These are phyloP conservation scores for Allobates femoralis DNA, from an alignment of 2,797 vertebrate species.

Conservation along the genomic window DNA sequence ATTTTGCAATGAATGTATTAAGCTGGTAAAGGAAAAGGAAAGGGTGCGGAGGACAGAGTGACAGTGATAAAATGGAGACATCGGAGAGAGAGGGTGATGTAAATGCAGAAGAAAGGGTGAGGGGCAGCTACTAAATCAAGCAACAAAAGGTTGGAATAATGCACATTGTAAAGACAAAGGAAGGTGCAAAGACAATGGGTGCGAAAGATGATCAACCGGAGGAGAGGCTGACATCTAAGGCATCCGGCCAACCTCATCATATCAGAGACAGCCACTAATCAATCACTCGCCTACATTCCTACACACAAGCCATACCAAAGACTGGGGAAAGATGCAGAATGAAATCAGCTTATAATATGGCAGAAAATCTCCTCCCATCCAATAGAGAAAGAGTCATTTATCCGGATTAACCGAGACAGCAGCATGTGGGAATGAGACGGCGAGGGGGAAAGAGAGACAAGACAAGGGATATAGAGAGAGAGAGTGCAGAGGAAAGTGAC, in stretches of 20 bases:
- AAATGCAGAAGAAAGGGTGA: slow-evolving; percentile 16
- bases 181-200: neutral
- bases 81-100: slow-evolving; percentile 5
- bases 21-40: neutral
- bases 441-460: slow-evolving; percentile 52
- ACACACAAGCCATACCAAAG: slow-evolving; percentile 22
- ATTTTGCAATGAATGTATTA: neutral
- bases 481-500: slow-evolving; percentile 40
- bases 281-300: slow-evolving; percentile 41
- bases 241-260: neutral
- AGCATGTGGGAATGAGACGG: slow-evolving; percentile 64
- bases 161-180: neutral
- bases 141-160: slow-evolving; percentile 13
- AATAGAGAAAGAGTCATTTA: slow-evolving; percentile 67
- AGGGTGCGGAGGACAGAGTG: neutral
- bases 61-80: slow-evolving; percentile 2
- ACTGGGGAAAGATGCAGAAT: slow-evolving; percentile 33
- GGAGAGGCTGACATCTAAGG: neutral
- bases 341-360: slow-evolving; percentile 57
- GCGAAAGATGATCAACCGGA: neutral
- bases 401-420: slow-evolving; percentile 68
- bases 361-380: slow-evolving; percentile 64
- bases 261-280: slow-evolving; percentile 13
- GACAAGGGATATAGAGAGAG: neutral
- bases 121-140: neutral